phyloP scores from a whole-genome alignment of 2,888 invertebrate genomes.

The Gari tellinella region DNA sequence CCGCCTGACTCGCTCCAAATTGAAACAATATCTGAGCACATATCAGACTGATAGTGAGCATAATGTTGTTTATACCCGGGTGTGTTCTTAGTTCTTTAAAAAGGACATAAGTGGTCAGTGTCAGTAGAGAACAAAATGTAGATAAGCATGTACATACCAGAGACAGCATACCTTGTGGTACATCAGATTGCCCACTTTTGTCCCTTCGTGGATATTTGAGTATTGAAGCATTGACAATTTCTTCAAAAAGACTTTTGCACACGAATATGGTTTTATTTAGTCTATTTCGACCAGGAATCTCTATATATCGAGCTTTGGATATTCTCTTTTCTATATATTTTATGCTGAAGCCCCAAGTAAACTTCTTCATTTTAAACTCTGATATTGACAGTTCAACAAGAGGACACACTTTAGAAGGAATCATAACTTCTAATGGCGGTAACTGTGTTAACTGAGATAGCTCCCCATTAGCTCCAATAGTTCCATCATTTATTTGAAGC shows the following conservation, averaged over 20 bases:
- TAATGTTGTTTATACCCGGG: slow-evolving; percentile 54
- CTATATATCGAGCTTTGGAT: not conserved
- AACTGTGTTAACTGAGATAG: no score
- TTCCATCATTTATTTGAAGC: no score
- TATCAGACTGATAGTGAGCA: slow-evolving; percentile 22
- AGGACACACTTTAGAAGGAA: no score
- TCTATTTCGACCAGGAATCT: not conserved
- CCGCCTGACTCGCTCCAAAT: slow-evolving; percentile 29
- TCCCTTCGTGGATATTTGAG: not conserved
- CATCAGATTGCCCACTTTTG: not conserved
- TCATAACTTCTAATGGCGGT: no score
- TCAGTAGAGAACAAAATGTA: slow-evolving; percentile 23
- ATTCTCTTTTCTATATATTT: not conserved
- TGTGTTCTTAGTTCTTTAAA: slow-evolving; percentile 44
- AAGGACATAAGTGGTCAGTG: slow-evolving; percentile 34
- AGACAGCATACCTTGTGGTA: slow-evolving; percentile 37
- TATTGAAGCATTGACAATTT: not conserved
- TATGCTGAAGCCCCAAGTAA: no score
- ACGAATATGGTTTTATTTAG: slow-evolving; percentile 8
- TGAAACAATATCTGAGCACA: slow-evolving; percentile 42
- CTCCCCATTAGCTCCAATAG: no score
- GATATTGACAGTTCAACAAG: no score
- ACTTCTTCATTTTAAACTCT: no score
- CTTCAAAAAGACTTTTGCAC: not conserved
- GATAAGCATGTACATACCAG: slow-evolving; percentile 32